Conservation (phyloP, 2,797 vertebrate species). For the Sternarchorhynchus goeldii region DNA sequence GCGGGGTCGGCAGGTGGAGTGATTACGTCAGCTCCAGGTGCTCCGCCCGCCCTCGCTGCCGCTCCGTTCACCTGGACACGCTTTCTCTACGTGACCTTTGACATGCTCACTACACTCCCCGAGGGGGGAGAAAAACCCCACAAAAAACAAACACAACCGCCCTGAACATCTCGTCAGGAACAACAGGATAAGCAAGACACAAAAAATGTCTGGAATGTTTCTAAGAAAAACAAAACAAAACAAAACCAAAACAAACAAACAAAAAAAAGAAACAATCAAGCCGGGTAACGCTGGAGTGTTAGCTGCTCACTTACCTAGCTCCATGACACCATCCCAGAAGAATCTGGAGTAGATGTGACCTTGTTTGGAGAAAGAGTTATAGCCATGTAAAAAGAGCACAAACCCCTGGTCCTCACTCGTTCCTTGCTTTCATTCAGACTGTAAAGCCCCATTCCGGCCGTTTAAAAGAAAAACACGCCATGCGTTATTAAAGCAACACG, state of each 20-base stretch:
- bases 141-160: no score
- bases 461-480: background rate
- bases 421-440: constrained; percentile 21
- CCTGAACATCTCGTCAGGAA: no score
- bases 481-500: background rate
- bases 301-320: constrained; percentile 61
- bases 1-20: no score
- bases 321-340: constrained; percentile 66
- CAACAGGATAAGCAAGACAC: no score
- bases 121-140: no score
- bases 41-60: no score
- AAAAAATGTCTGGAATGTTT: no score
- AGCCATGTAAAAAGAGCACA: constrained; percentile 47
- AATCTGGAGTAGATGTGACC: constrained; percentile 70
- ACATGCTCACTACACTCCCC: no score
- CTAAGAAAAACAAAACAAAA: constrained; percentile 9
- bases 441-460: constrained; percentile 28
- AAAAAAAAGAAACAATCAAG: constrained; percentile 40
- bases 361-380: constrained; percentile 69
- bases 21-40: no score
- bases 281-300: constrained; percentile 32
- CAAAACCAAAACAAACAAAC: constrained; percentile 42
- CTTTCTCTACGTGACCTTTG: no score
- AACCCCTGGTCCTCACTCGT: constrained; percentile 17
- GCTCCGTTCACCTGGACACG: no score